phyloP scores from a whole-genome alignment of 2,113 vertebrate genomes.

The Leucoraja erinaceus region DNA sequence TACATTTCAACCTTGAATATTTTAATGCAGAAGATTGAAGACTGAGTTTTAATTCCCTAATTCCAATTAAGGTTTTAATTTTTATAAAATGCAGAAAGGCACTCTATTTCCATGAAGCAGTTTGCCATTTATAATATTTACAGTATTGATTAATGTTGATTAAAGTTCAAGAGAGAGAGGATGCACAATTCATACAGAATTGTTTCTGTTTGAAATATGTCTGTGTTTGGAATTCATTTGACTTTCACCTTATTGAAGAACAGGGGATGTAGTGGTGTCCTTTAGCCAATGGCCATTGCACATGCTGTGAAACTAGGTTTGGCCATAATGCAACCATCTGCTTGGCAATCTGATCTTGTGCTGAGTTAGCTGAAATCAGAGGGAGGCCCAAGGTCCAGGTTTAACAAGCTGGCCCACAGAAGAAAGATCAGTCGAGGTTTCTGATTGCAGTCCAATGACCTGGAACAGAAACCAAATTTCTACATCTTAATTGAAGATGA shows the following conservation, averaged over 20 bases:
- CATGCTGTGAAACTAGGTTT: not conserved
- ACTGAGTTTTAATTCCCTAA: not conserved
- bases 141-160: not conserved
- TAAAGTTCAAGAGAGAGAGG: not conserved
- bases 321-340: not conserved
- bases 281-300: not conserved
- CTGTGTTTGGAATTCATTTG: not conserved
- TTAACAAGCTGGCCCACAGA: not conserved
- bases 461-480: not conserved
- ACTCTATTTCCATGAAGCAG: not conserved
- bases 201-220: not conserved
- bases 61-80: not conserved
- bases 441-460: not conserved
- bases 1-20: not conserved
- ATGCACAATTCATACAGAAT: not conserved
- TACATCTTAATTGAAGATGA: not conserved
- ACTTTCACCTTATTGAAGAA: not conserved
- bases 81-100: not conserved
- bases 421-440: not conserved
- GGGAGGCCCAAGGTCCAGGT: not conserved
- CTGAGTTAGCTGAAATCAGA: not conserved
- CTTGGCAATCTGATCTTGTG: not conserved
- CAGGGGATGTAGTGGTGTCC: not conserved
- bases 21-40: not conserved
- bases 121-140: not conserved